These are phyloP conservation scores for Acanthopagrus latus DNA, from an alignment of 2,797 vertebrate species.

Conservation along the genomic window DNA sequence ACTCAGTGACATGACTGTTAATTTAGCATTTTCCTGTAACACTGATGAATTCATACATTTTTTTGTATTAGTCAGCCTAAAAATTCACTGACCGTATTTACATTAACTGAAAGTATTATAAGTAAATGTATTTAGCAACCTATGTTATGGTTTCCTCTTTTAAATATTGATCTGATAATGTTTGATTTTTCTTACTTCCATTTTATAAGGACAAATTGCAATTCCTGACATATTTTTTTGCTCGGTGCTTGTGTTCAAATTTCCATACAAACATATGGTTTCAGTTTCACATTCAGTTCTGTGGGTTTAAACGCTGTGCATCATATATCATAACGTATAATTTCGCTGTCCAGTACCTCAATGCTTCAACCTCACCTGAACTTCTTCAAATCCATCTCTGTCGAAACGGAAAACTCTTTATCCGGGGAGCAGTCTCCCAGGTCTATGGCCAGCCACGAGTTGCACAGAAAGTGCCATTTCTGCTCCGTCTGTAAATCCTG, in stretches of 20 bases:
- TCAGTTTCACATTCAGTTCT: not conserved
- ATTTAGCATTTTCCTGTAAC: not conserved
- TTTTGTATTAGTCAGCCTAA: too few relatives aligned
- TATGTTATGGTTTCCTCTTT: not conserved
- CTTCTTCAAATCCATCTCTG: conserved; percentile 89
- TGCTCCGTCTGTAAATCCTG: conserved; percentile 87
- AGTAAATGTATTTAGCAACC: not conserved
- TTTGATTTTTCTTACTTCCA: not conserved
- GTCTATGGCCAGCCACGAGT: conserved; percentile 92
- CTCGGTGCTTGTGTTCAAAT: not conserved
- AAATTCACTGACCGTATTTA: too few relatives aligned
- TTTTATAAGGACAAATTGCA: not conserved
- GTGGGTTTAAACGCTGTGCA: not conserved
- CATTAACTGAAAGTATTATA: too few relatives aligned
- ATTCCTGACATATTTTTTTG: conserved; percentile 8
- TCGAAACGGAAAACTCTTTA: conserved; percentile 89
- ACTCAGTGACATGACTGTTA: not conserved
- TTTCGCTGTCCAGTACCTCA: not conserved
- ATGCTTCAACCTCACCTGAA: conserved; percentile 86
- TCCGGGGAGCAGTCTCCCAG: conserved; percentile 89
- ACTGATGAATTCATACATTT: not conserved
- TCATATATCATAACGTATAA: not conserved
- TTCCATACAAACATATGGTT: not conserved
- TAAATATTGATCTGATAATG: not conserved
- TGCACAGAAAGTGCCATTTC: conserved; percentile 94